Percentiles rank a stretch among this genome's conserved stretches.
These are phyloP conservation scores for Anseranas semipalmata DNA, from an alignment of 2,113 vertebrate genomes.

Conservation along the genomic window DNA sequence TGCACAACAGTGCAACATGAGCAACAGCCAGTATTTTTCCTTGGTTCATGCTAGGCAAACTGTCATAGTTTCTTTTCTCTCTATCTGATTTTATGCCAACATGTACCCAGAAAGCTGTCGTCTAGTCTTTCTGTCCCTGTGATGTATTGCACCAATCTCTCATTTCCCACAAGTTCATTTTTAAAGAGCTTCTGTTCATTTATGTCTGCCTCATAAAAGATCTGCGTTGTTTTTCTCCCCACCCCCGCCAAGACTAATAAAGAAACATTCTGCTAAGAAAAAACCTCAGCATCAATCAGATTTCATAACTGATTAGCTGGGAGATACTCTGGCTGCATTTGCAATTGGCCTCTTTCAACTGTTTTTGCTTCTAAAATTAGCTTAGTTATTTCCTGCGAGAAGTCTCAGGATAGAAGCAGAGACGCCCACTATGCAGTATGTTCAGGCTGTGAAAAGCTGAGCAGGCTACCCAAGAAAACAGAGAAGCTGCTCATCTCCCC, in stretches of 20 bases:
- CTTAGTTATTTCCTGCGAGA: conserved; percentile 21
- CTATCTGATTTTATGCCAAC: conserved; percentile 31
- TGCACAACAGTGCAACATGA: background rate
- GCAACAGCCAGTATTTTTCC: conserved; percentile 28
- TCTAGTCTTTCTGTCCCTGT: background rate
- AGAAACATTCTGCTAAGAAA: conserved; percentile 35
- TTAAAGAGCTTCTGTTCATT: conserved; percentile 48
- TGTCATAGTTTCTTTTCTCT: conserved; percentile 7
- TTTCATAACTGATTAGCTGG: conserved; percentile 21
- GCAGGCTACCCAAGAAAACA: background rate
- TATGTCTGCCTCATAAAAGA: background rate
- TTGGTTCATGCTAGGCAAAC: conserved; percentile 5
- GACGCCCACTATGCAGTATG: background rate
- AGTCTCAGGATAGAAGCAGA: background rate
- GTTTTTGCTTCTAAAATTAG: conserved; percentile 67
- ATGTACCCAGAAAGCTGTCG: background rate
- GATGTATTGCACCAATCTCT: conserved; percentile 16
- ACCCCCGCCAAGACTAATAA: conserved; percentile 8
- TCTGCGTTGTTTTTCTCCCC: conserved; percentile 2
- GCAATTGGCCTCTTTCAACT: conserved; percentile 5
- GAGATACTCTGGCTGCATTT: background rate
- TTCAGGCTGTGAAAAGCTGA: background rate
- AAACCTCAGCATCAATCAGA: conserved; percentile 29
- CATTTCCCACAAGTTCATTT: conserved; percentile 1
- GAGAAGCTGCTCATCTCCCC: background rate